Conservation (phyloP, 2,113 vertebrate genomes). For the Pungitius pungitius region DNA sequence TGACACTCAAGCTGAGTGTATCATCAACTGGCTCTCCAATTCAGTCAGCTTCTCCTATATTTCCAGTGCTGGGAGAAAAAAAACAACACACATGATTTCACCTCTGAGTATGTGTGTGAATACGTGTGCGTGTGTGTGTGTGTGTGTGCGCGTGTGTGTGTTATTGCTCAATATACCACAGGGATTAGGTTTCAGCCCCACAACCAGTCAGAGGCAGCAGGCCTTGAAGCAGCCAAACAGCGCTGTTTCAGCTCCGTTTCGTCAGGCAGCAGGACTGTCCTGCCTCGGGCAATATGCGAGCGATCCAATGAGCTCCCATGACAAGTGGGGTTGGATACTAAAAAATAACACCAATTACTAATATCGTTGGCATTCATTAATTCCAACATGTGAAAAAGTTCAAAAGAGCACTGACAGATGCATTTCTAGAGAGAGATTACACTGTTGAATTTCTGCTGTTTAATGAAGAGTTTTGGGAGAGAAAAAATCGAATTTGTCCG, state of each 20-base stretch:
- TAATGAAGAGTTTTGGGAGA: constrained; percentile 11
- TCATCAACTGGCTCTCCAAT: constrained; percentile 34
- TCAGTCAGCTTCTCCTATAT: constrained; percentile 26
- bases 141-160: constrained; percentile 25
- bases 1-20: constrained; percentile 44
- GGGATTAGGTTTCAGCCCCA: constrained; percentile 44
- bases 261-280: constrained; percentile 43
- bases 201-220: constrained; percentile 18
- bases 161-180: constrained; percentile 40
- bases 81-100: constrained; percentile 18
- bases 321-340: constrained; percentile 27
- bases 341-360: constrained; percentile 24
- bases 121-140: constrained; percentile 20
- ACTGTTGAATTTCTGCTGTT: constrained; percentile 11
- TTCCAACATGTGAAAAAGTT: constrained; percentile 20
- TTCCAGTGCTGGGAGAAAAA: constrained; percentile 37
- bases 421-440: neutral
- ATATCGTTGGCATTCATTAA: constrained; percentile 9
- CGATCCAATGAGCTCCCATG: constrained; percentile 45
- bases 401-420: constrained; percentile 6
- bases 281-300: constrained; percentile 19
- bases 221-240: constrained; percentile 3
- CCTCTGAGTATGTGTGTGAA: constrained; percentile 13
- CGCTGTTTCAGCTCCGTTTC: constrained; percentile 57
- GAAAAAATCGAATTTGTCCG: neutral